Base-by-base conservation (phyloP, 2,888 invertebrate species). In the Phyllotreta cruciferae region DNA sequence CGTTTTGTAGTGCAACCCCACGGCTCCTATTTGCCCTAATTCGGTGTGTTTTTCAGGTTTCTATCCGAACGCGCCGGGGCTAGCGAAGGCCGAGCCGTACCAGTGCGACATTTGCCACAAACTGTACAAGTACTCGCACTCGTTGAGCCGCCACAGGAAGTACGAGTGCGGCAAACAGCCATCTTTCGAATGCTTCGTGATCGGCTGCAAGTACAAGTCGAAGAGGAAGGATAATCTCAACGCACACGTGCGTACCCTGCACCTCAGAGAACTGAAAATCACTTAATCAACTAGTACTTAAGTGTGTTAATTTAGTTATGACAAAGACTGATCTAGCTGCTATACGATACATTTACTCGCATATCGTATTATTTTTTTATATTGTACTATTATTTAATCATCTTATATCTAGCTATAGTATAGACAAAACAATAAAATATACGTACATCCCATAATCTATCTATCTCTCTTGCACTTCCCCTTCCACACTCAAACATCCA, bases 121-220 rank as follows among this genome's bases (percentile, higher is more conserved):
- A 63, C 64, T 64, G 10, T 77, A 77, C 66, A 75, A 75, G 64
- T 75, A 75, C 54, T 73, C 72, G 0, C 72, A 73, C 63, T 75
- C 77, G 0, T 61, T 77, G 60, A 73, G 66, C 14, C 64, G 77
- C 5, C 78, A 78, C 62, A 58, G 66, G 60, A 73, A 70, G 57
- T 75, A 76, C 56, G 77, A 77, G 53, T 78, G 78, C 39, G 77
- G 77, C 3, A 77, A 77, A 54, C 70, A 69, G 39, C 71, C 75
- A 7, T 68, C 68, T 6, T 76, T 76, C 55, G 65, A 69, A 45
- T 78, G 78, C 47, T 64, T 73, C 11, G 68, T 74, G 6, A 24
- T 60, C 4, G 75, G 74, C 7, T 77, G 77, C 49, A 62, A 60
- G 11, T 77, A 71, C 61, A 74, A 73, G 60, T 73, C 75, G 0